These are phyloP conservation scores for Drosophila burlai DNA, from an alignment of 1,140 invertebrate species.

Conservation along the genomic window DNA sequence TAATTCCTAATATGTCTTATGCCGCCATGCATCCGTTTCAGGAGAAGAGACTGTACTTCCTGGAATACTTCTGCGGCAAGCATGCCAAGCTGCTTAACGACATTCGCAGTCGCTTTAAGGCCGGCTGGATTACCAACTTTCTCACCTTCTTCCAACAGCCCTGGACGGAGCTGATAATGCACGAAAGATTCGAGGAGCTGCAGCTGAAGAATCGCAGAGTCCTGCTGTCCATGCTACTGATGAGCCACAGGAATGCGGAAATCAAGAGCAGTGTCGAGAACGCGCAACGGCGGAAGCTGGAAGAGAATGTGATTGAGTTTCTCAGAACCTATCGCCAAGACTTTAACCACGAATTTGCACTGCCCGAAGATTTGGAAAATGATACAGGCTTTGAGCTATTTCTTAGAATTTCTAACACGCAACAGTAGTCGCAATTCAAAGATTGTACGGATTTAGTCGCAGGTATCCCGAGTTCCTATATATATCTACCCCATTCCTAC, in stretches of 20 bases:
- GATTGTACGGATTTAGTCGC: background rate
- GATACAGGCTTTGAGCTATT: background rate
- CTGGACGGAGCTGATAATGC: constrained; percentile 68
- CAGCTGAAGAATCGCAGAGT: constrained; percentile 40
- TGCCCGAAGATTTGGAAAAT: constrained; percentile 57
- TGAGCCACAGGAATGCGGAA: constrained; percentile 1
- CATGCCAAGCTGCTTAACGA: constrained; percentile 61
- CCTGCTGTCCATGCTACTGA: constrained; percentile 44
- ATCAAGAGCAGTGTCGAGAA: background rate
- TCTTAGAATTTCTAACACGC: background rate
- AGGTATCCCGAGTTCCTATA: background rate
- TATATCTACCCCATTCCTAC: background rate
- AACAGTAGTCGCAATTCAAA: background rate
- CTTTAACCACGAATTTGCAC: constrained; percentile 53
- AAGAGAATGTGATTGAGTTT: constrained; percentile 57
- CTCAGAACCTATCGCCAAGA: constrained; percentile 54
- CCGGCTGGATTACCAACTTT: constrained; percentile 46
- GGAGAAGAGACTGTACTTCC: constrained; percentile 27
- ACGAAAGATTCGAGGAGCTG: constrained; percentile 60
- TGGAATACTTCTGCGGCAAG: constrained; percentile 62
- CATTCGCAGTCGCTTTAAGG: constrained; percentile 32
- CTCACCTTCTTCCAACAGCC: constrained; percentile 53
- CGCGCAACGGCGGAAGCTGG: constrained; percentile 29
- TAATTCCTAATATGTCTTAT: background rate
- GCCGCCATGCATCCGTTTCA: background rate